Evolutionary conservation across 1,140 invertebrate genomes (phyloP).

Genomic region (Brachionus asplanchnoidis): DNA sequence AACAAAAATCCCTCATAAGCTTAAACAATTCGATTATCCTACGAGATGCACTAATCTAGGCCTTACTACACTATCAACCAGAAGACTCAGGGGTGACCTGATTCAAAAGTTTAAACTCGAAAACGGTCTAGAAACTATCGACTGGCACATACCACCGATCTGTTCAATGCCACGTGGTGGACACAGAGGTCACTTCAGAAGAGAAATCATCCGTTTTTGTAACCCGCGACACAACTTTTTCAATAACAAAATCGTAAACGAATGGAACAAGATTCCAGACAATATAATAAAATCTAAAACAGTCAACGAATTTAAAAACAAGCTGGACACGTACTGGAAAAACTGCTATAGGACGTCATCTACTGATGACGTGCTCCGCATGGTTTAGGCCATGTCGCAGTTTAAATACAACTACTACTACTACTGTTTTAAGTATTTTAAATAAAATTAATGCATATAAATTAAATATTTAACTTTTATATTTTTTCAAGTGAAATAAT

Average conservation of each 20-base stretch:
- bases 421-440: too few relatives aligned
- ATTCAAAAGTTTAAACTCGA: not conserved
- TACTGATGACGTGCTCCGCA: not conserved
- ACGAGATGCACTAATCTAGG: not conserved
- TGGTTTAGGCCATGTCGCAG: not conserved
- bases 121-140: not conserved
- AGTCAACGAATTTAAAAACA: not conserved
- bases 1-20: not conserved
- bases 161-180: not conserved
- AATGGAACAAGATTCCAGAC: not conserved
- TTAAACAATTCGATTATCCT: not conserved
- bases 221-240: not conserved
- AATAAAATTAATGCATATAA: too few relatives aligned
- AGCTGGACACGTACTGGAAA: not conserved
- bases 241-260: not conserved
- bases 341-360: not conserved
- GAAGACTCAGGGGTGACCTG: not conserved
- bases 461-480: too few relatives aligned
- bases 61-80: not conserved
- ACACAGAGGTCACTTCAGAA: not conserved
- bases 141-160: not conserved
- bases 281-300: not conserved
- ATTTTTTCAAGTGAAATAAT: too few relatives aligned
- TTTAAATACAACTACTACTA: not conserved
- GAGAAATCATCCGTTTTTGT: not conserved